Conservation (phyloP, 2,113 vertebrate species). For the Crypturellus undulatus region DNA sequence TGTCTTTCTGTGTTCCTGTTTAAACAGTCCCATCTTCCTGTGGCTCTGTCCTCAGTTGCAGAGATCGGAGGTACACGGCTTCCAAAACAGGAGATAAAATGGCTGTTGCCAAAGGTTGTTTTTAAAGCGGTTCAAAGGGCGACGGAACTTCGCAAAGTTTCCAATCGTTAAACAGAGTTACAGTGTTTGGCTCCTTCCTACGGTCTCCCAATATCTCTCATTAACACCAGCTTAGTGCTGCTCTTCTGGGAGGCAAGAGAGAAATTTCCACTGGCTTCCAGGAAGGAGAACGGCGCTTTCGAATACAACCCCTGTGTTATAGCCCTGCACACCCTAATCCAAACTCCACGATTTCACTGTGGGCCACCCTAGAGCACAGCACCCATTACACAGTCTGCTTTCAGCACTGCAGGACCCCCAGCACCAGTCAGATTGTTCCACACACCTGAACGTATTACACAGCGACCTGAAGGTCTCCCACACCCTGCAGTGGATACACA, state of each 20-base stretch:
- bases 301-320: not conserved
- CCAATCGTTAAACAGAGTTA: conserved; percentile 24
- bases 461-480: not conserved
- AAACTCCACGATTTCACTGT: not conserved
- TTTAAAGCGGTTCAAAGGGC: conserved; percentile 5
- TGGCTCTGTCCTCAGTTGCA: not conserved
- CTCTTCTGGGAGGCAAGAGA: conserved; percentile 34
- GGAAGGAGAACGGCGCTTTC: not conserved
- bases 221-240: conserved; percentile 49
- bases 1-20: conserved; percentile 44
- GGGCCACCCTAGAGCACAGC: not conserved
- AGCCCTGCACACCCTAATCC: not conserved
- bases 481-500: not conserved
- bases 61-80: not conserved
- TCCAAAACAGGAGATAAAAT: conserved; percentile 42
- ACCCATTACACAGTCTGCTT: not conserved
- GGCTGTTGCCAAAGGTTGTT: conserved; percentile 35
- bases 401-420: not conserved
- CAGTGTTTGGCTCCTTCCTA: conserved; percentile 35
- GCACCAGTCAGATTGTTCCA: not conserved
- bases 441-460: not conserved
- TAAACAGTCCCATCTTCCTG: conserved; percentile 24
- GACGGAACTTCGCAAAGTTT: conserved; percentile 13
- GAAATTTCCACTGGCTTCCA: conserved; percentile 47
- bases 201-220: conserved; percentile 47